phyloP scores from a whole-genome alignment of 2,797 vertebrate species.

The Steatocranus sp. region DNA sequence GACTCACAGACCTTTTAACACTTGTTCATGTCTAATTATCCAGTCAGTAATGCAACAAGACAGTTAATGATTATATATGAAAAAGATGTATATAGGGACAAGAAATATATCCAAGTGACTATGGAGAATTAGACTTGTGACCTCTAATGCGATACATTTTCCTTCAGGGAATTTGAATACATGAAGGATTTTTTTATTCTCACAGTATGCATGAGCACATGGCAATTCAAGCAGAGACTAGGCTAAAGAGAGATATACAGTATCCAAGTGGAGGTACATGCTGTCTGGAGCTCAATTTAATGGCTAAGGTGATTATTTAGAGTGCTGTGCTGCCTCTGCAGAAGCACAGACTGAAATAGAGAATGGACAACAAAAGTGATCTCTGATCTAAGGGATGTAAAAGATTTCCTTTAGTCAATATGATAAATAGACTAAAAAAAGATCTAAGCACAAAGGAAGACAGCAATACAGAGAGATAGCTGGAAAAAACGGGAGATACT shows the following conservation, averaged over 20 bases:
- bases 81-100: not conserved
- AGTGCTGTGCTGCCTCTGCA: conserved; percentile 8
- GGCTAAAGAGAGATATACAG: not conserved
- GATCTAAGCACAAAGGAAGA: not conserved
- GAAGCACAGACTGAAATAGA: not conserved
- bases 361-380: not conserved
- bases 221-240: not conserved
- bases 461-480: not conserved
- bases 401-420: not conserved
- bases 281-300: conserved; percentile 8
- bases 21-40: not conserved
- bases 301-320: conserved; percentile 29
- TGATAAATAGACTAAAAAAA: not conserved
- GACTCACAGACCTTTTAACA: not conserved
- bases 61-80: not conserved
- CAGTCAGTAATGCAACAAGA: not conserved
- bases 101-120: not conserved
- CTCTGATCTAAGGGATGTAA: not conserved
- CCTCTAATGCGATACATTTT: not conserved
- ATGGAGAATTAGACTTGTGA: not conserved
- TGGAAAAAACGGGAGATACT: not conserved
- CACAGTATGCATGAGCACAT: not conserved
- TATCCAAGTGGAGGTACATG: not conserved
- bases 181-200: not conserved
- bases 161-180: not conserved